These are phyloP conservation scores for Lampris incognitus DNA, from an alignment of 2,113 vertebrate genomes.

Conservation along the genomic window DNA sequence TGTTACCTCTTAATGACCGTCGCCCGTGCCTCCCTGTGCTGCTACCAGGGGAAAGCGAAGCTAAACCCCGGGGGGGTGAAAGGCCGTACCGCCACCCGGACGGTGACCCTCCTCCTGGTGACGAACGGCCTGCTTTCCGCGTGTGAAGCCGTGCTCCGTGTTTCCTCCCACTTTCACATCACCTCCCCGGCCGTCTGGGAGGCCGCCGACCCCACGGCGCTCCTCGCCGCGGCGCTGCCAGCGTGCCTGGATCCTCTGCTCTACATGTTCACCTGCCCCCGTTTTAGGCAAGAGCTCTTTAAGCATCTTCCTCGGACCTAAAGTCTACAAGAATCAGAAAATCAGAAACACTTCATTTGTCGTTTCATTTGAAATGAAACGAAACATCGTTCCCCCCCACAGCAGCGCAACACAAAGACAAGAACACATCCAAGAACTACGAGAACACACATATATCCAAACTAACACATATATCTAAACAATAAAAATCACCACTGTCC, in stretches of 20 bases:
- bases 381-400: too few species aligned
- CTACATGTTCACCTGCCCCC: slow-evolving; percentile 87
- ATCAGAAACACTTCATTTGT: too few species aligned
- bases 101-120: slow-evolving; percentile 86
- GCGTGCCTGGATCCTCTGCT: slow-evolving; percentile 87
- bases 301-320: slow-evolving; percentile 76
- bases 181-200: slow-evolving; percentile 85
- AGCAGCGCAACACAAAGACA: too few species aligned
- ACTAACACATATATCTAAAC: too few species aligned
- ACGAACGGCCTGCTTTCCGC: slow-evolving; percentile 87
- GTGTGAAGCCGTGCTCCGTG: slow-evolving; percentile 86
- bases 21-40: slow-evolving; percentile 77
- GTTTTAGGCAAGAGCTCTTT: slow-evolving; percentile 86
- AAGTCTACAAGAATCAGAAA: slow-evolving; percentile 78
- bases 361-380: too few species aligned
- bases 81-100: slow-evolving; percentile 85
- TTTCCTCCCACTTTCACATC: slow-evolving; percentile 85
- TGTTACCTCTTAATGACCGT: slow-evolving; percentile 86
- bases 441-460: too few species aligned
- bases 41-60: slow-evolving; percentile 80
- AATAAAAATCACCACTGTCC: too few species aligned
- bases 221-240: slow-evolving; percentile 85
- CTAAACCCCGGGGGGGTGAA: slow-evolving; percentile 77
- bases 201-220: slow-evolving; percentile 82
- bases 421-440: too few species aligned